Conservation (phyloP, 2,888 invertebrate genomes). For the Caenorhabditis drosophilae region DNA sequence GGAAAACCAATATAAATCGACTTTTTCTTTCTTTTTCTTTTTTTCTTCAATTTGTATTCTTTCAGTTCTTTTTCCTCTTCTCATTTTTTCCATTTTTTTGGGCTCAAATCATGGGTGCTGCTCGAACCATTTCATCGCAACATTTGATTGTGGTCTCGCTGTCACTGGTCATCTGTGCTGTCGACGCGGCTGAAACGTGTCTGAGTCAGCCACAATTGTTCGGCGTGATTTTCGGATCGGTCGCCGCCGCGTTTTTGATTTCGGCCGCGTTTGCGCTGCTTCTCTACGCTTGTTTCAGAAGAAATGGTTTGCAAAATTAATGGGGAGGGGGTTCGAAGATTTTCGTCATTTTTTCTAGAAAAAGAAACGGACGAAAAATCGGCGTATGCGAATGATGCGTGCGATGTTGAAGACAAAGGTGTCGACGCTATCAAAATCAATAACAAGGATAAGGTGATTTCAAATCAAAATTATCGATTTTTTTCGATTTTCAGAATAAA, state of each 20-base stretch:
- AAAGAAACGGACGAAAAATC: constrained; percentile 40
- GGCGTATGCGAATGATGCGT: constrained; percentile 44
- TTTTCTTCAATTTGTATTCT: neutral
- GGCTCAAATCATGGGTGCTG: neutral
- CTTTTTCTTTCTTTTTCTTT: constrained; percentile 1
- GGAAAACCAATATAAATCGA: too few relatives aligned
- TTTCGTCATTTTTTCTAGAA: neutral
- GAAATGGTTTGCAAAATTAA: constrained; percentile 15
- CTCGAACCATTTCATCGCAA: too few relatives aligned
- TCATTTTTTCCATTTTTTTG: neutral
- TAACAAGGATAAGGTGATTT: constrained; percentile 18
- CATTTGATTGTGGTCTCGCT: neutral
- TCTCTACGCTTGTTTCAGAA: constrained; percentile 50
- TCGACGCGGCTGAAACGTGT: constrained; percentile 16
- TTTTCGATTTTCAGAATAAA: too few relatives aligned
- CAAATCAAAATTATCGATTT: neutral
- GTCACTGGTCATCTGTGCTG: neutral
- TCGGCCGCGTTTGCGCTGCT: constrained; percentile 49
- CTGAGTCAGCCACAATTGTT: constrained; percentile 54
- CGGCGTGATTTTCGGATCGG: constrained; percentile 63
- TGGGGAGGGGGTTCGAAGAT: neutral
- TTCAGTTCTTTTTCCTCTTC: neutral
- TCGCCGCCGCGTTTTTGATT: constrained; percentile 60
- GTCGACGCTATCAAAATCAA: constrained; percentile 29
- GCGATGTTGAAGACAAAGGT: constrained; percentile 48